Evolutionary conservation across 2,888 invertebrate genomes (phyloP), one percentile per base, ranked within the genome.

Genomic region (Temnothorax unifasciatus): DNA sequence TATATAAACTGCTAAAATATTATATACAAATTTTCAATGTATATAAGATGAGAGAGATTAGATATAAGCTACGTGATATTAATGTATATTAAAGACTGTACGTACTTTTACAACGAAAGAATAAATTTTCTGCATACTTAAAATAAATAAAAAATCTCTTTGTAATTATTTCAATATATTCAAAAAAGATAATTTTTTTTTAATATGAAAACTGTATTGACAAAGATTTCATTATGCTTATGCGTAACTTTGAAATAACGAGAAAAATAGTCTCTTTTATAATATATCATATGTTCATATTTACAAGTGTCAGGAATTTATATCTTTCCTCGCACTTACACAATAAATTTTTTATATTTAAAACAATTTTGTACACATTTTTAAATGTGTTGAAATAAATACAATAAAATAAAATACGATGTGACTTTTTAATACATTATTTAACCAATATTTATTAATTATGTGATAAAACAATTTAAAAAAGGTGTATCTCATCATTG

Each of bases 311-410:
- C 38, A 18, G 13, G 13, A 63, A 4, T 61, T 38, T 13, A 50
- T 18, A 84, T 44, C 11, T 68, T 50, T 54, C 34, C 47, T 2
- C 47, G 52, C 29, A 29, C 29, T 29, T 25, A 68, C 34, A 44
- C 6, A 44, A 29, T 41, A 63, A 64, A 38, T 64, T 52, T n/a
- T 21, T 29, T 21, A 66, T 2, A 21, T 15, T 84, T 73, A 57
- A 3, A 4, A 38, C 9, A 15, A 8, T 54, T 25, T 76, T 18
- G 11, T 47, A 15, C 18, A 18, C 18, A 59, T 29, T 57, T 29
- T 34, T 38, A 64, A 11, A 64, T 77, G 59, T 83, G 44, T 64
- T 79, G 3, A 86, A 88, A 68, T 68, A 66, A 75, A 82, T 57
- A 21, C 5, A 29, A n/a, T 34, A 66, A 66, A 66, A 13, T 66